Evolutionary conservation across 2,888 invertebrate genomes (phyloP), one percentile per base, ranked within the genome.

Genomic region (Blastobasis lacticolella): DNA sequence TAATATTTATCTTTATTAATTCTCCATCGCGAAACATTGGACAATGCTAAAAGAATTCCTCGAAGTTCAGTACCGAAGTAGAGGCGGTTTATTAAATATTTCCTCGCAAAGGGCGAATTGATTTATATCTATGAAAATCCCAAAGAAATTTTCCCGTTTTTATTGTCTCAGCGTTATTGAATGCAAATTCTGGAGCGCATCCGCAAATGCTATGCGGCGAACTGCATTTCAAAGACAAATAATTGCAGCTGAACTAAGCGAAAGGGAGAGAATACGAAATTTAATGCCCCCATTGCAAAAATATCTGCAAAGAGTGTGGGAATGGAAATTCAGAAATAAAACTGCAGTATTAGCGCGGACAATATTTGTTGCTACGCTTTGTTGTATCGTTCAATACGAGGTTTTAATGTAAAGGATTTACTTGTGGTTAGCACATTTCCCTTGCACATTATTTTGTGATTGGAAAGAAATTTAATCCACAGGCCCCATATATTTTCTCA

Each of bases 181-280:
- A 63, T 56, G 64, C 60, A 68, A 71, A 66, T 62, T 63, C 64
- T 64, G 66, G 66, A 73, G 66, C 69, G 67, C 68, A 70, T 64
- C 23, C 58, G 65, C 62, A 69, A 71, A 67, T 69, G 67, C 64
- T 64, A 60, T 64, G 67, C 66, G 57, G 66, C 59, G 63, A 72
- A 71, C 68, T 78, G 73, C 70, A 78, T 75, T 74, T 69, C 67
- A 68, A 77, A 78, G 69, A 73, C 75, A 78, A 78, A 79, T 79
- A 80, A 77, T 76, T 75, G 74, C 69, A 65, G 67, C 60, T 62
- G 56, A 67, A 75, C 69, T 66, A 65, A 67, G 55, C 62, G 67
- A 73, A 72, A 58, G 55, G 62, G 67, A 73, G 72, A 58, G 71
- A 75, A 73, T 74, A 71, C 68, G 69, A 69, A 75, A 75, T 77